These are phyloP conservation scores for Anodontia alba DNA, from an alignment of 2,888 invertebrate species.

Conservation along the genomic window DNA sequence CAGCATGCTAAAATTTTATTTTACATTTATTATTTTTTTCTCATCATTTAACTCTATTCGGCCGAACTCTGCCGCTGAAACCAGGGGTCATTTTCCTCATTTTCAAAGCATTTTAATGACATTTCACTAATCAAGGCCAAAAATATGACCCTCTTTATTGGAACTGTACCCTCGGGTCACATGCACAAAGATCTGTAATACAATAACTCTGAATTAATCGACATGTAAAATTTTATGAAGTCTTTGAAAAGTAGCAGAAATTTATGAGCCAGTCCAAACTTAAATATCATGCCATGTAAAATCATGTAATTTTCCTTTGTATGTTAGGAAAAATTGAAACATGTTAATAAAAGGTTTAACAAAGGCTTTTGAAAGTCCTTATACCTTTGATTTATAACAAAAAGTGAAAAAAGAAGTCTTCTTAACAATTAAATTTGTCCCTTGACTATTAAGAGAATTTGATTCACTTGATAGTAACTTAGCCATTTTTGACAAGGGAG, in stretches of 20 bases:
- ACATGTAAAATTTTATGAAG: slow-evolving; percentile 9
- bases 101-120: background rate
- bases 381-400: slow-evolving; percentile 9
- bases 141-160: background rate
- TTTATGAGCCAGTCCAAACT: background rate
- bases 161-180: background rate
- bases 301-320: slow-evolving; percentile 15
- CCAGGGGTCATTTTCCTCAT: slow-evolving; percentile 1
- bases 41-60: background rate
- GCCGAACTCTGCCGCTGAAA: background rate
- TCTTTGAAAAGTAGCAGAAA: slow-evolving; percentile 9
- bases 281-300: slow-evolving; percentile 14
- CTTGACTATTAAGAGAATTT: slow-evolving; percentile 8
- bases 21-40: background rate
- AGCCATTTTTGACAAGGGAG: too few relatives aligned
- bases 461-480: too few relatives aligned
- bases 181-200: background rate
- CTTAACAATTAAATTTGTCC: background rate
- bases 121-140: background rate
- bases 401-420: background rate
- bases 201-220: slow-evolving; percentile 14
- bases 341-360: background rate
- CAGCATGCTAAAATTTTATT: background rate
- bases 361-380: background rate
- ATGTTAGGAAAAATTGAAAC: background rate